These are phyloP conservation scores for Hyles vespertilio DNA, from an alignment of 1,140 invertebrate genomes.

Conservation along the genomic window DNA sequence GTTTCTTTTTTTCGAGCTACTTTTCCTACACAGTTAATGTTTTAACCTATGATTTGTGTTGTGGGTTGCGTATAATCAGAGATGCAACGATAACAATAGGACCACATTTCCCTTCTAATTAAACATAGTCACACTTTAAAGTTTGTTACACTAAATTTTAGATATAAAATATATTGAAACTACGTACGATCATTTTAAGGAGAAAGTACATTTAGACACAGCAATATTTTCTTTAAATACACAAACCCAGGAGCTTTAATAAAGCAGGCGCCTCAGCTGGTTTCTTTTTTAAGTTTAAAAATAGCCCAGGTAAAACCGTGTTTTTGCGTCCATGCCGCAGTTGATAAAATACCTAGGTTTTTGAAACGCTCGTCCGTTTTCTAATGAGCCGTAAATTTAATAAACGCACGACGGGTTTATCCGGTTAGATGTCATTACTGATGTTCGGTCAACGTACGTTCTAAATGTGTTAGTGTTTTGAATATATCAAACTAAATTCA, in stretches of 20 bases:
- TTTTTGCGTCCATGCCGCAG: not conserved
- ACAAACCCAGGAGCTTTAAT: constrained; percentile 14
- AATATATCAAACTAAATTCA: constrained; percentile 3
- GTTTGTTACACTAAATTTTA: too few species aligned
- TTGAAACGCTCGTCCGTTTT: constrained; percentile 6
- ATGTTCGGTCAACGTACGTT: constrained; percentile 20
- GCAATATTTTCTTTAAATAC: constrained; percentile 11
- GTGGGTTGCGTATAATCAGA: too few species aligned
- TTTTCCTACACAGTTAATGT: too few species aligned
- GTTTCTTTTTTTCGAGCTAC: too few species aligned
- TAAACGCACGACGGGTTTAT: constrained; percentile 22
- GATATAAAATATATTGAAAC: too few species aligned
- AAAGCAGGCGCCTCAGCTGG: constrained; percentile 5
- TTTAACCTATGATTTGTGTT: too few species aligned
- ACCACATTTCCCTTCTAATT: too few species aligned
- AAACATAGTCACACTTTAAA: too few species aligned
- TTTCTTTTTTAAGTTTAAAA: constrained; percentile 25
- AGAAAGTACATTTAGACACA: not conserved
- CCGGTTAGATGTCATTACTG: constrained; percentile 17
- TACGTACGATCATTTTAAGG: not conserved
- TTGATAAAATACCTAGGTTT: constrained; percentile 1
- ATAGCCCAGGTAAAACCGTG: constrained; percentile 18
- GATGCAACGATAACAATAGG: too few species aligned
- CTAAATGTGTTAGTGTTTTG: not conserved
- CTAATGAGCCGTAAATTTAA: constrained; percentile 17